A percentile compares a stretch with the other conserved stretches of the same genome.
These are phyloP conservation scores for Microtus ochrogaster DNA, from an alignment of 2,113 vertebrate genomes.

Conservation along the genomic window DNA sequence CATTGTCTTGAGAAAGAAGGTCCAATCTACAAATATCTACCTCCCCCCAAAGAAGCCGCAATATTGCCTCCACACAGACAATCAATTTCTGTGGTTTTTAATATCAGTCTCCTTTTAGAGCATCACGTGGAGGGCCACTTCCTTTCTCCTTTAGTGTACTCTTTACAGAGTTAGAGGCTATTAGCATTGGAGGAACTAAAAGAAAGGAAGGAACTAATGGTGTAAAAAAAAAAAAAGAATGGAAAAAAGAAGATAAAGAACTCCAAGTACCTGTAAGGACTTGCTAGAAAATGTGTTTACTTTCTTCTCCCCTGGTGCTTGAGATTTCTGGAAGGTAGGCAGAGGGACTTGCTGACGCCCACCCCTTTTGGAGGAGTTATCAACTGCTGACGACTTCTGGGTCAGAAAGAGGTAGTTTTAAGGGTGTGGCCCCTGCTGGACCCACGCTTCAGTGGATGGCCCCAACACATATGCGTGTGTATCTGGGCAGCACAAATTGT, in stretches of 20 bases:
- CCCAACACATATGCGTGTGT: no score
- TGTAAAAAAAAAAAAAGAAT: neutral
- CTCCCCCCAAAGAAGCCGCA: neutral
- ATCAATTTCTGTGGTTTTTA: neutral
- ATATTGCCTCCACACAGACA: neutral
- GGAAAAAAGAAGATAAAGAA: neutral
- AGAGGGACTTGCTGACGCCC: neutral
- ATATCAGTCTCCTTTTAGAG: neutral
- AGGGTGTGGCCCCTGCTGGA: neutral
- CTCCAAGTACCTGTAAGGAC: neutral
- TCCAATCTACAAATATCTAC: neutral
- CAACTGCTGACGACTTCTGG: neutral
- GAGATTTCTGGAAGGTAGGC: neutral
- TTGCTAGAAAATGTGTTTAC: neutral
- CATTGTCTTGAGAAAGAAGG: neutral
- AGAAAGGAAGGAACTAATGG: neutral
- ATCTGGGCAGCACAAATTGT: neutral
- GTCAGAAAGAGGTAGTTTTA: neutral
- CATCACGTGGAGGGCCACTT: neutral
- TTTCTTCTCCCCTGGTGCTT: neutral
- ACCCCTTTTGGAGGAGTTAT: neutral
- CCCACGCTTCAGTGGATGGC: neutral
- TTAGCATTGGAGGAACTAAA: conserved; percentile 3
- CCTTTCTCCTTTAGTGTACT: neutral
- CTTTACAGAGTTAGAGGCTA: neutral